Base-by-base conservation (phyloP, 30 jellyfish, hydroid and myxozoan genomes). In the Pseudorhiza aurosa region DNA sequence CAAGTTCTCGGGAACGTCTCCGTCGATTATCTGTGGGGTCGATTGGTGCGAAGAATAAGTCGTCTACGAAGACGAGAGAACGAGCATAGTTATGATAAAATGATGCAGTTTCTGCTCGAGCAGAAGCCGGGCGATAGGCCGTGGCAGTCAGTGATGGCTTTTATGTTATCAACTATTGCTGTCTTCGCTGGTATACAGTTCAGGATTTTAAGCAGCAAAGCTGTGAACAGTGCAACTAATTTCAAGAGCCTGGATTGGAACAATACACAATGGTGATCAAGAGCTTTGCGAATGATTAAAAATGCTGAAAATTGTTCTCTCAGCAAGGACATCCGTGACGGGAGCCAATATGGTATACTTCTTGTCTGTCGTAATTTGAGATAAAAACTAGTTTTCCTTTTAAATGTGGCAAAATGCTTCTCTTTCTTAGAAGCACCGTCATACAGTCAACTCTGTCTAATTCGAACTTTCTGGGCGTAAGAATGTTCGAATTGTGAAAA, bases 131-230 rank as follows among this genome's bases (percentile, higher is more conserved):
- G 99, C 11, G 96, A 75, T 44, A 70, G 99, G 40, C 99, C 99
- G 12, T 93, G 99, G 99, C 99, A 93, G 45, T 87, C 99, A 10
- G 96, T 93, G 15, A 93, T 93, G 99, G 99, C 99, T 11, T 93
- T 93, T 64, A 62, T 93, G 57, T 59, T 93, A 84, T 93, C 99
- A 11, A 87, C 89, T 29, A 93, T 87, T 70, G 99, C 99, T 14
- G 99, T 93, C 7, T 93, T 93, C 81, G 96, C 99, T 25, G 99
- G 97, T 0, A 85, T 93, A 11, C 99, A 93, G 85, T 93, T 93
- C 95, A 57, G 99, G 80, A 73, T 93, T 28, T 68, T 93, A n/a
- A 93, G 86, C 82, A 93, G 99, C 75, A 93, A 81, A 80, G 97
- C 99, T 9, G 75, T 93, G 32, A 87, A 93, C 74, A 87, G 97